phyloP scores from a whole-genome alignment of 2,888 invertebrate species.

The Xylota segnis region DNA sequence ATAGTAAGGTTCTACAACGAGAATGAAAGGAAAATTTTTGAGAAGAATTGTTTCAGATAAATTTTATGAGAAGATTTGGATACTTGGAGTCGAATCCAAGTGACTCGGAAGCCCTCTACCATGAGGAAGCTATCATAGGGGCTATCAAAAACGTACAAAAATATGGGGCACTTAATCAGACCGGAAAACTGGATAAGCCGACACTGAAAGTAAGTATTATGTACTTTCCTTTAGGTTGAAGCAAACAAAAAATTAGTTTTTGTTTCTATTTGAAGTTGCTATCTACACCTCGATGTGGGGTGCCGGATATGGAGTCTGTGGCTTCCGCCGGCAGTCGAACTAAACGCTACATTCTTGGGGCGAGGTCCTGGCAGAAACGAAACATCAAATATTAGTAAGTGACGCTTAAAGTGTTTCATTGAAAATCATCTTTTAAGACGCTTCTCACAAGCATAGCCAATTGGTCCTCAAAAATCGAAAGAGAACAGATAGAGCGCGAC shows the following conservation, averaged over 20 bases:
- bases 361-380: conserved; percentile 89
- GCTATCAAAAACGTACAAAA: conserved; percentile 89
- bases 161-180: conserved; percentile 89
- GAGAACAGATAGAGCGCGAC: conserved; percentile 86
- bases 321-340: conserved; percentile 80
- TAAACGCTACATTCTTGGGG: conserved; percentile 87
- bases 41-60: conserved; percentile 84
- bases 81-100: conserved; percentile 86
- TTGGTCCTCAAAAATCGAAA: conserved; percentile 87
- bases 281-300: conserved; percentile 89
- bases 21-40: background rate
- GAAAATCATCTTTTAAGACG: conserved; percentile 7
- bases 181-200: conserved; percentile 88
- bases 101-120: conserved; percentile 87
- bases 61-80: conserved; percentile 89
- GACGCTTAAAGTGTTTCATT: background rate
- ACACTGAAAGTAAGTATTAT: conserved; percentile 86
- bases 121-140: conserved; percentile 87
- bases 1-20: conserved; percentile 68
- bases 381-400: conserved; percentile 89
- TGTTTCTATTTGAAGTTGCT: conserved; percentile 86
- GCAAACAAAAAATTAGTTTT: background rate
- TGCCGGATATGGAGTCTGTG: conserved; percentile 87
- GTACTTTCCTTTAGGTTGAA: background rate
- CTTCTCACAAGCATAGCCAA: conserved; percentile 87